Evolutionary conservation across 1,140 invertebrate genomes (phyloP).

Genomic region (Orchesella cincta): DNA sequence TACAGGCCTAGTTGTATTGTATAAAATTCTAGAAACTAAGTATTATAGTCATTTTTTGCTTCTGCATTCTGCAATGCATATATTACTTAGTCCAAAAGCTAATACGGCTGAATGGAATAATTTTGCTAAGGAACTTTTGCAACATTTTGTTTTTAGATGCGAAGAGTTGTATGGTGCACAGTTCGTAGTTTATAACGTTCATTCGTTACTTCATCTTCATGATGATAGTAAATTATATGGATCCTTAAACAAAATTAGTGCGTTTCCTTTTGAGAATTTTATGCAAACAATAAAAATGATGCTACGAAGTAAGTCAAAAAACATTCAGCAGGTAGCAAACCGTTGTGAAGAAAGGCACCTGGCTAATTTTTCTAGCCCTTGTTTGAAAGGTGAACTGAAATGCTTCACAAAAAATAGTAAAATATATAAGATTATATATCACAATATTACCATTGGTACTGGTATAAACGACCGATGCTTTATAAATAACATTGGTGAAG

Average conservation of each 20-base stretch:
- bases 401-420: too few relatives aligned
- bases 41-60: slow-evolving; percentile 52
- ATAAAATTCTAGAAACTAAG: slow-evolving; percentile 50
- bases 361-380: too few relatives aligned
- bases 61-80: slow-evolving; percentile 20
- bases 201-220: not conserved
- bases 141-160: not conserved
- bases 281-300: slow-evolving; percentile 26
- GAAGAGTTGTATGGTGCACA: not conserved
- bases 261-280: not conserved
- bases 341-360: too few relatives aligned
- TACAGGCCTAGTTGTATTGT: slow-evolving; percentile 55
- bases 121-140: not conserved
- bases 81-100: slow-evolving; percentile 18
- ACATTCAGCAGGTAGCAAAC: slow-evolving; percentile 31
- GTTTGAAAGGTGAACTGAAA: too few relatives aligned
- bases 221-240: not conserved
- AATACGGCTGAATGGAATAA: not conserved
- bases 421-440: too few relatives aligned
- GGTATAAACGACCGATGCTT: too few relatives aligned
- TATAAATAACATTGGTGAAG: too few relatives aligned
- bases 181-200: slow-evolving; percentile 12
- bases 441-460: too few relatives aligned
- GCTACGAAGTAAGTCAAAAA: slow-evolving; percentile 11
- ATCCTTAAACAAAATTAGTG: not conserved